Base-by-base conservation (phyloP, 1,140 invertebrate species). In the Cydia pomonella region DNA sequence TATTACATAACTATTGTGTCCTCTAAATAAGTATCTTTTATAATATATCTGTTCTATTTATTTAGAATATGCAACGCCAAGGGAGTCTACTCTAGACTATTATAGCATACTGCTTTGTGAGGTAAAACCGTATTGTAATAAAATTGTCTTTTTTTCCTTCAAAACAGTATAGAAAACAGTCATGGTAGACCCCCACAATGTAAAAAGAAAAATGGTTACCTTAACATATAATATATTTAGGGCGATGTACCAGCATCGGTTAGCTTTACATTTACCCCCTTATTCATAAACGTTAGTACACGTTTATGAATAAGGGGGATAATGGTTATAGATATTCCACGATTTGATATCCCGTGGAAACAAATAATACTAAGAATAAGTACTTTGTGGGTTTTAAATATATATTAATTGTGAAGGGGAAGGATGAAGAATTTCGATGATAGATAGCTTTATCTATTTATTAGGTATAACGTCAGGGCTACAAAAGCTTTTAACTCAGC, bases 11-110 rank as follows among this genome's bases (percentile, higher is more conserved):
- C 64, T 69, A 69, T 69, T 69, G 64, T 69, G 64, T 69, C 29
- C 64, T 69, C 64, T 69, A 69, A 69, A 33, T 33, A 69, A 18
- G 64, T 69, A 69, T 69, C 29, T 16, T 69, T 69, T 69, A 69
- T 69, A 69, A n/a, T 33, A 66, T 66, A 69, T 69, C 64, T 69
- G 64, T 69, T 69, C 64, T 69, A 69, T 69, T 69, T 69, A 69
- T 69, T 69, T 69, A 69, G 64, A 69, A 69, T 69, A 69, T 69
- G 64, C 64, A 69, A 69, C 64, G 64, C 64, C 64, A 38, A 33
- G 64, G 64, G 44, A 33, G 33, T 38, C 25, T 13, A 16, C 23
- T 66, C 16, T 64, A 18, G n/a, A 33, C 64, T 38, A n/a, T 10
- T 6, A 69, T 66, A 18, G 27, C 29, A 69, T 69, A 69, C 64